Evolutionary conservation across 2,113 vertebrate species (phyloP), one percentile per base, ranked within the genome.

Genomic region (Aegotheles bennettii): DNA sequence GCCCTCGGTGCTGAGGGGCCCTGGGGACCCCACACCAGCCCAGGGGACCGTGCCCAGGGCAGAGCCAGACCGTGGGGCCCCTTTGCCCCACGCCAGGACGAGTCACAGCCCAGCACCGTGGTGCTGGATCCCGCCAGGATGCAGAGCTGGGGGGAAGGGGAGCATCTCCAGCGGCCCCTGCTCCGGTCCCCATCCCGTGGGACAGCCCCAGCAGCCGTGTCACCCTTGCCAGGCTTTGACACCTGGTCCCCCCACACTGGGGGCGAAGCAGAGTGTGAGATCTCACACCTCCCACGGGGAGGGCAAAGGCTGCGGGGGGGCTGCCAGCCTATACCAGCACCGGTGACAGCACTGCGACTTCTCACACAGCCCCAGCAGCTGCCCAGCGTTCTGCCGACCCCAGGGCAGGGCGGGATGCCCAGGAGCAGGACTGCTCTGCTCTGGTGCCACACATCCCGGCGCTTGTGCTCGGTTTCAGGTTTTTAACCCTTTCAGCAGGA

Each of bases 121-220:
- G 36, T 33, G 57, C 36, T 1, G 3, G 43, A 26, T 45, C 65
- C 56, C 4, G 14, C 29, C 0, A 1, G 12, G 48, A 23, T 0
- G 1, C 0, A 2, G 71, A 53, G n/a, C 33, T 2, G 15, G 63
- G 26, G 11, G 14, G 21, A 29, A 40, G 25, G 18, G 45, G 29
- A 86, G n/a, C 60, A 36, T 33, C 53, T 35, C 64, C 26, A n/a
- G 29, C 3, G 1, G 36, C 1, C 1, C 25, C 38, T 17, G 16
- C 23, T 57, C 19, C 43, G 1, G 0, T 65, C 47, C 45, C n/a
- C 5, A 0, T 43, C 42, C 73, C 2, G 1, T 0, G 1, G 78
- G 45, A 40, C 38, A 59, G 29, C 50, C 29, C 36, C 1, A 3
- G 54, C 31, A 1, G 6, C 40, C 3, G 1, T 1, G 2, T 36